Evolutionary conservation across 1,140 invertebrate genomes (phyloP).

Genomic region (Melanaphis sacchari): DNA sequence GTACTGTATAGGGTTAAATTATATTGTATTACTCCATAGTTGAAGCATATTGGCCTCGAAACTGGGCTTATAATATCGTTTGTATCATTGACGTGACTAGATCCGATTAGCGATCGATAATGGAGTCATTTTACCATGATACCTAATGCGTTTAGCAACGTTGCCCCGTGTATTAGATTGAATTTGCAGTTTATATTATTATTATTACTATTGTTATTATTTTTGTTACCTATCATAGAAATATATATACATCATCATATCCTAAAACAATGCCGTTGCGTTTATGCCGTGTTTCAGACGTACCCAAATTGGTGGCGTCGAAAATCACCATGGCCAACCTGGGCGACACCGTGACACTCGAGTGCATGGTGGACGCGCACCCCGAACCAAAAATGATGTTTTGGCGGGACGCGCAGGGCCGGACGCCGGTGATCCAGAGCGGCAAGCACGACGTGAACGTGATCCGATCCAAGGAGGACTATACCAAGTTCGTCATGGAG

Average conservation of each 20-base stretch:
- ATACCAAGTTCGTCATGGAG: constrained; percentile 74
- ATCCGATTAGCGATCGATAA: background rate
- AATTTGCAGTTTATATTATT: background rate
- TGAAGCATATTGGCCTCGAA: background rate
- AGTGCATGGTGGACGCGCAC: constrained; percentile 78
- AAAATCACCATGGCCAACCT: constrained; percentile 76
- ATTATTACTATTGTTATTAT: background rate
- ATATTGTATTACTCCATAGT: background rate
- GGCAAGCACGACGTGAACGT: constrained; percentile 73
- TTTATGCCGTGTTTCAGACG: constrained; percentile 66
- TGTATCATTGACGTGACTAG: background rate
- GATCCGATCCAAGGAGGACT: constrained; percentile 67
- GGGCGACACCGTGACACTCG: constrained; percentile 75
- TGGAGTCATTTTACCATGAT: background rate
- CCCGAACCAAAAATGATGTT: constrained; percentile 81
- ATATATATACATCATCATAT: background rate
- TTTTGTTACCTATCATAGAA: background rate
- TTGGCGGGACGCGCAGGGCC: constrained; percentile 75
- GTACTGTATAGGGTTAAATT: background rate
- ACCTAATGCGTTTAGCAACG: background rate
- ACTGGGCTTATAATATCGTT: background rate
- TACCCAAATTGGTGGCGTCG: constrained; percentile 76
- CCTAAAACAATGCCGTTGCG: background rate
- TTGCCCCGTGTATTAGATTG: background rate
- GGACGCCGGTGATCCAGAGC: constrained; percentile 76